phyloP scores from a whole-genome alignment of 2,888 invertebrate species.

The Mystacides longicornis region DNA sequence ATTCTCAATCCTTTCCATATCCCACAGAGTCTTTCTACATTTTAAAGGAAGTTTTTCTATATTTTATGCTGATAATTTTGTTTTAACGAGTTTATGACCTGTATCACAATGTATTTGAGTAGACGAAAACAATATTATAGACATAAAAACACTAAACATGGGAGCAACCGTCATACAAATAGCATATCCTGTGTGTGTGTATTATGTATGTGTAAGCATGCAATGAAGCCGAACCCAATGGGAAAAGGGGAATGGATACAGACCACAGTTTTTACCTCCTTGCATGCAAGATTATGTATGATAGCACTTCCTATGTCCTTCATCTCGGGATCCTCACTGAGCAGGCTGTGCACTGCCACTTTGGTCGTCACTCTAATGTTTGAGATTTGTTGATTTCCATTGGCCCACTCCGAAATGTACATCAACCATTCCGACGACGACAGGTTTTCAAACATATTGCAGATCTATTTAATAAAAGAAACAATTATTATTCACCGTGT shows the following conservation, averaged over 20 bases:
- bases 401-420: slow-evolving; percentile 89
- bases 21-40: too few relatives aligned
- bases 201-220: neutral
- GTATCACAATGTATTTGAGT: too few relatives aligned
- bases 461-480: slow-evolving; percentile 50
- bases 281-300: slow-evolving; percentile 84
- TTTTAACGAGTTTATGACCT: too few relatives aligned
- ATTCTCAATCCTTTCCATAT: too few relatives aligned
- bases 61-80: too few relatives aligned
- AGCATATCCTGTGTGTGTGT: neutral
- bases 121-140: too few relatives aligned
- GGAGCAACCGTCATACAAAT: neutral
- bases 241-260: slow-evolving; percentile 49
- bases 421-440: slow-evolving; percentile 88
- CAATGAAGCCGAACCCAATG: neutral
- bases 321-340: slow-evolving; percentile 62
- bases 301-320: slow-evolving; percentile 80
- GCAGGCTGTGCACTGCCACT: slow-evolving; percentile 78
- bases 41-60: too few relatives aligned
- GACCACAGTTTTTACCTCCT: slow-evolving; percentile 97
- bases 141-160: neutral
- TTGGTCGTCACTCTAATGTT: slow-evolving; percentile 88
- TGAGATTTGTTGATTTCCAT: slow-evolving; percentile 66
- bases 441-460: slow-evolving; percentile 83
- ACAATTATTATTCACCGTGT: neutral